Percentiles rank a stretch among this genome's conserved stretches.
phyloP scores from a whole-genome alignment of 2,888 invertebrate genomes.

The Volucella inflata region DNA sequence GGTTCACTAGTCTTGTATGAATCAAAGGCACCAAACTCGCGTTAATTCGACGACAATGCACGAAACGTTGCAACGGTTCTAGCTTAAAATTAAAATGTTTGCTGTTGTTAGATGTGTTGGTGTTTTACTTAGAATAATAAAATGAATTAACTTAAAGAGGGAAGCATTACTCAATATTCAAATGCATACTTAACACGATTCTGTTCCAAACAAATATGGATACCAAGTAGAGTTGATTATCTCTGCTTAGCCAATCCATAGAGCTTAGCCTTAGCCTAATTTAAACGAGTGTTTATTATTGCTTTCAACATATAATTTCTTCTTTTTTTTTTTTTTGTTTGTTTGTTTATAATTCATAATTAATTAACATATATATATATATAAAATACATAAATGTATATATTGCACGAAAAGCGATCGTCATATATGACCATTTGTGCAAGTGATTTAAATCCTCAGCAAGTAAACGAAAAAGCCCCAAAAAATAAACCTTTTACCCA shows the following conservation, averaged over 20 bases:
- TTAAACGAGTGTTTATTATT: slow-evolving; percentile 48
- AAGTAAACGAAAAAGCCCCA: slow-evolving; percentile 37
- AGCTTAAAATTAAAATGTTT: too few relatives aligned
- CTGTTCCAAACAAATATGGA: slow-evolving; percentile 38
- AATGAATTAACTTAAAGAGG: neutral
- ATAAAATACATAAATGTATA: slow-evolving; percentile 1
- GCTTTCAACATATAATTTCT: slow-evolving; percentile 22
- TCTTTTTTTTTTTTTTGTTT: too few relatives aligned
- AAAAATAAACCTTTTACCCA: slow-evolving; percentile 29
- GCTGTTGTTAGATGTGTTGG: too few relatives aligned
- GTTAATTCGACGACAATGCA: too few relatives aligned
- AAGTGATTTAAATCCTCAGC: slow-evolving; percentile 18
- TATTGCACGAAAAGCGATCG: slow-evolving; percentile 31
- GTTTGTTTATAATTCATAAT: slow-evolving; percentile 53
- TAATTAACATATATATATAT: slow-evolving; percentile 38
- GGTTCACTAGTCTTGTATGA: too few relatives aligned
- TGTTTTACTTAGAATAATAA: too few relatives aligned
- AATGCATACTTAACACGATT: neutral
- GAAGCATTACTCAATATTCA: slow-evolving; percentile 4
- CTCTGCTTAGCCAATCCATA: slow-evolving; percentile 64
- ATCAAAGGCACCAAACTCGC: too few relatives aligned
- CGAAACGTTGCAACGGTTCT: too few relatives aligned
- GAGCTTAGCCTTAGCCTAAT: slow-evolving; percentile 40
- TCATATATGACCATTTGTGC: slow-evolving; percentile 17
- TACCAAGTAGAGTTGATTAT: slow-evolving; percentile 62